Base-by-base conservation (phyloP, 92 coral and sea anemone genomes). In the Palythoa caribaeorum region DNA sequence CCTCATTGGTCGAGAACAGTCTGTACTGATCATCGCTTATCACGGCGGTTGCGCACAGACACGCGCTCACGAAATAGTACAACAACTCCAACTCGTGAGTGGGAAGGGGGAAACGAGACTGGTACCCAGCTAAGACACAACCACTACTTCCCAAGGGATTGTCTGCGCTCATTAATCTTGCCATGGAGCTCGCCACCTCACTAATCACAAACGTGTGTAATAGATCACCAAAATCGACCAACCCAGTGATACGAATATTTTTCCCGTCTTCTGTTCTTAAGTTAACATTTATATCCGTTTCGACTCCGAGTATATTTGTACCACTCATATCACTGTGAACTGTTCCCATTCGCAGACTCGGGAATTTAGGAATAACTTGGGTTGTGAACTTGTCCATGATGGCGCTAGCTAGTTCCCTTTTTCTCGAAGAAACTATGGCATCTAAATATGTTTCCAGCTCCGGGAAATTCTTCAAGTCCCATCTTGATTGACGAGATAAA, bases 101-200 rank as follows among this genome's bases (percentile, higher is more conserved):
- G 38, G 96, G 90, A 13, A 94, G 80, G 14, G 98, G 94, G 68
- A 87, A 91, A 84, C 51, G 75, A 20, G 94, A 81, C 89, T 94
- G 93, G 94, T 94, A 94, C 68, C 98, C 96, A 80, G 96, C 89
- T 8, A 94, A 66, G 40, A 94, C 44, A 73, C 77, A 76, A 35
- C 98, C 93, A 86, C 98, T 94, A 85, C 73, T 79, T 63, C 60
- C 89, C 14, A 89, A n/a, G 28, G 88, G 92, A 71, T 87, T 77
- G 85, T 87, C 90, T 10, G 84, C 91, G 4, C 76, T 53, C 83
- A 91, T 91, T 21, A 89, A 87, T 9, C 76, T 48, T 48, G 89
- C 93, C 81, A 94, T 76, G 9, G 91, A 47, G 35, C n/a, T 85
- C 65, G 90, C 88, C 4, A 94, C 11, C 71, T 94, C 98, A 40